Evolutionary conservation across 1,140 invertebrate genomes (phyloP), one percentile per base, ranked within the genome.

Genomic region (Diachasmimorpha longicaudata): DNA sequence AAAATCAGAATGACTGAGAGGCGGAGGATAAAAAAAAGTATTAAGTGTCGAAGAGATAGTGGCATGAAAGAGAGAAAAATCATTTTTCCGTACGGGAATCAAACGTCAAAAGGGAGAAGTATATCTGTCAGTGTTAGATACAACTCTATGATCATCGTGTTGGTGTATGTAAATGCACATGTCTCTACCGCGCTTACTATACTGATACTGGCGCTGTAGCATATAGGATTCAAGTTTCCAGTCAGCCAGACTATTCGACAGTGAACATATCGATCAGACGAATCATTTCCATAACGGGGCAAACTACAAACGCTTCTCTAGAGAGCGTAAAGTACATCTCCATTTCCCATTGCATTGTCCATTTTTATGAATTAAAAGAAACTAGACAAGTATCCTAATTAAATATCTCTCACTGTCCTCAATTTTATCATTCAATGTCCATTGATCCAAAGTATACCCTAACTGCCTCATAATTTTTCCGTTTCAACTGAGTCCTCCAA

Each of bases 221-320:
- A 16, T 58, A 66, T 4, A 66, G 5, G 23, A 25, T 14, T 31
- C 25, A 66, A 14, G 63, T 66, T 25, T 66, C 63, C 21, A 66
- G 23, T 36, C 63, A 66, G 13, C 21, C 6, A 36, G 8, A 36
- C 25, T 31, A 36, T 25, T 25, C 63, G 25, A 25, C 25, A 25
- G 21, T 11, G 25, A 66, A 70, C n/a, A 70, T 70, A 48, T 70
- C 42, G 63, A 74, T 21, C n/a, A 46, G 72, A n/a, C 44, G 46
- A n/a, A 42, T 68, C 67, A 52, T 69, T 74, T 74, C 72, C 39
- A 68, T 68, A 48, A 13, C 25, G 70, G 8, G 37, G 70, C 25
- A 72, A 58, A 14, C 44, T 42, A 42, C 39, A 42, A 42, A 42
- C 39, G 13, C 39, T 11, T 42, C 39, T 13, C 39, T 11, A 42